Base-by-base conservation (phyloP, 2,888 invertebrate species). In the Criorhina ranunculi region DNA sequence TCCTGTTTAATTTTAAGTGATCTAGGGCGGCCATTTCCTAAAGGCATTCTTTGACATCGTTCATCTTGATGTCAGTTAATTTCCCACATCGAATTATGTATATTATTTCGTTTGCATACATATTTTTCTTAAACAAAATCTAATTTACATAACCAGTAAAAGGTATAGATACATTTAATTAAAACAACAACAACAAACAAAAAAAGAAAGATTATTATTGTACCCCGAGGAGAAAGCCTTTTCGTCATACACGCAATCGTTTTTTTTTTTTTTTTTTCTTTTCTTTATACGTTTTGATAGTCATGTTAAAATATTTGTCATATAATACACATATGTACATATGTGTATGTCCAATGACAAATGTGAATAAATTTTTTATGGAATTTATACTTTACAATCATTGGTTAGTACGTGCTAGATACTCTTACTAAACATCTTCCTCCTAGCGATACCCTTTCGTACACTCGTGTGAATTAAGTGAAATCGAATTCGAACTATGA, bases 151-250 rank as follows among this genome's bases (percentile, higher is more conserved):
- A 75, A 64, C 57, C 42, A 73, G 53, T 73, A 40, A 12, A 55
- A 29, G 31, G 42, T 29, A 44, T 12, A 9, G 17, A 12, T 44
- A 55, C 44, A 53, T 75, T 64, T 64, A 75, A 55, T 75, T 75
- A 75, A 66, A 37, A 37, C 15, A 24, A 37, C 59, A 37, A 72
- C 29, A 35, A 24, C 37, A 72, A 37, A 72, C 15, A 59, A 29
- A 60, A 46, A 64, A 4, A 24, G n/a, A 15, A 67, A 33, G 40
- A 70, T 59, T 59, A 42, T 51, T 51, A 17, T 59, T 69, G 55
- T 55, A 60, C 72, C 72, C 72, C 60, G 76, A 67, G 59, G 76
- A 76, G 76, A 76, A 76, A 76, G 76, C 67, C 59, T 49, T 59
- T 35, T 57, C 40, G 57, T 57, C 40, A 57, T 75, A 51, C 75